phyloP scores from a whole-genome alignment of 2,113 vertebrate species.

The Axis porcinus region DNA sequence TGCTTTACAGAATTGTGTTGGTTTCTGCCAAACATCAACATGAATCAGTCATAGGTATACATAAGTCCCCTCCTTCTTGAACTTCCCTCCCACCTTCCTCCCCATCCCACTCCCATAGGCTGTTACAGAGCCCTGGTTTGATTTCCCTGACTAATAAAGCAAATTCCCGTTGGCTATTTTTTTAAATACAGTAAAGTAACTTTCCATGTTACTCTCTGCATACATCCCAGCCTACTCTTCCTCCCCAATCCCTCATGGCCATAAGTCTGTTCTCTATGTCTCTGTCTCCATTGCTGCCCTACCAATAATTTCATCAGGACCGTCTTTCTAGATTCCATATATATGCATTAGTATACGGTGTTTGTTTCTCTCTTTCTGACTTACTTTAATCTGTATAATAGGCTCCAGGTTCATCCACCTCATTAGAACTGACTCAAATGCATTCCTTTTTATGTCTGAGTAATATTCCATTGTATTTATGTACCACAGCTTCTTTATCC shows the following conservation, averaged over 20 bases:
- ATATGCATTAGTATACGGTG: neutral
- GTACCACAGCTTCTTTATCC: neutral
- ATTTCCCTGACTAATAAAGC: neutral
- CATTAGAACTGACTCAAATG: neutral
- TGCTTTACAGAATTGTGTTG: neutral
- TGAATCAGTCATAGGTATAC: neutral
- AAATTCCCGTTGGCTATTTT: neutral
- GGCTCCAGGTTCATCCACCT: neutral
- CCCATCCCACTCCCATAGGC: neutral
- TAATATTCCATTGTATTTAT: neutral
- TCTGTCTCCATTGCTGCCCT: neutral
- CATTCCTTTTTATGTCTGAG: neutral
- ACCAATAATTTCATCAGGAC: neutral
- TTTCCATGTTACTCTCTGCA: neutral
- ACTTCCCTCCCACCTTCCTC: neutral
- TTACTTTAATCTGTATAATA: neutral
- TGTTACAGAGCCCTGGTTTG: neutral
- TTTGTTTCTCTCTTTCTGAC: neutral
- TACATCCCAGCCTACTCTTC: neutral
- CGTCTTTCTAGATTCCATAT: neutral
- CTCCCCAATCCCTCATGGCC: neutral
- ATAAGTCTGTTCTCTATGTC: neutral
- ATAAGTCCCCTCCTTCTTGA: neutral
- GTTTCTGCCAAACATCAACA: neutral
- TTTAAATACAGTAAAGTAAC: neutral